Evolutionary conservation across 2,888 invertebrate genomes (phyloP), one percentile per base, ranked within the genome.

Genomic region (Lithosia quadra): DNA sequence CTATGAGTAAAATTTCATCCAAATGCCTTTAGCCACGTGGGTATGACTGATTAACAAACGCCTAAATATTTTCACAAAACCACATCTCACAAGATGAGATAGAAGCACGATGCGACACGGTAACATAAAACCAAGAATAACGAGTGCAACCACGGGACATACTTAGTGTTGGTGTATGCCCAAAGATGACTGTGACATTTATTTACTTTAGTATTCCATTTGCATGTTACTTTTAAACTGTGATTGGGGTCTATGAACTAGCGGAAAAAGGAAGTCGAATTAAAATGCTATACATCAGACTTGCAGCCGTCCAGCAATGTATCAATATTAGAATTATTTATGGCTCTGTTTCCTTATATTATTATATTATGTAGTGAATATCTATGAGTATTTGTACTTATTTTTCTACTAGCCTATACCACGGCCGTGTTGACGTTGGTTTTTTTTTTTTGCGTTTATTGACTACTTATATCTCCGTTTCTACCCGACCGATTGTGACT

Each of bases 201-300:
- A 60, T 66, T 13, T 59, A 76, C 66, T 79, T 79, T 67, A 49
- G 49, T 57, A 70, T 55, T 49, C 28, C 2, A 72, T 81, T 79
- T 72, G 71, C 77, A 79, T 79, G 64, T 34, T 73, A 60, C 63
- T 76, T 79, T 73, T 60, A 74, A 69, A 69, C 60, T 33, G 76
- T 72, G 62, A 57, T 65, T 67, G 65, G 69, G 80, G 81, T 82
- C 74, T 80, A 82, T 82, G 81, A 80, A 75, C 78, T 69, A 74
- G 58, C 81, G 82, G 80, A 82, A 81, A 75, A 71, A 80, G 81
- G 81, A 81, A 81, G 81, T 81, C 9, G 62, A 78, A 74, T 81
- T 82, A 73, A 75, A 74, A 81, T 82, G 80, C 82, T 61, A 68
- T 56, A 65, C 82, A 71, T 73, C 59, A 62, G 71, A 69, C 67